Evolutionary conservation across 2,113 vertebrate species (phyloP).

Genomic region (Abramis brama): DNA sequence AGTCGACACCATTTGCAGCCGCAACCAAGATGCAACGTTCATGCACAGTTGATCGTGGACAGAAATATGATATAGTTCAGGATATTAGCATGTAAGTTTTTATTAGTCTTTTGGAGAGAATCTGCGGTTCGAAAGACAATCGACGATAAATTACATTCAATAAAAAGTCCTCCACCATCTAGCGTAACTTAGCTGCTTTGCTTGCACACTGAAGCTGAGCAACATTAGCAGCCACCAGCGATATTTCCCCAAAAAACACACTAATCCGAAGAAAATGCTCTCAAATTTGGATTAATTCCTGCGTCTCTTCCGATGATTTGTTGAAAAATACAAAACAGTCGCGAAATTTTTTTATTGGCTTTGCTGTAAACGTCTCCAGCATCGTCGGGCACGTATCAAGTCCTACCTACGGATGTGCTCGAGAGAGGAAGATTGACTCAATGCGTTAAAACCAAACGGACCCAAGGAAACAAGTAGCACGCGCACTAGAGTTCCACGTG

Average conservation of each 20-base stretch:
- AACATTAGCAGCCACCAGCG: conserved; percentile 2
- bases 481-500: conserved; percentile 35
- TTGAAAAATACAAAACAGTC: neutral
- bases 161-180: neutral
- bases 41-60: neutral
- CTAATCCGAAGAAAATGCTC: neutral
- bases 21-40: neutral
- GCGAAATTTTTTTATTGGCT: neutral
- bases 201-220: neutral
- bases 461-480: conserved; percentile 38
- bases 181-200: neutral
- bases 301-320: neutral
- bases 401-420: neutral
- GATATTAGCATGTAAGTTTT: neutral
- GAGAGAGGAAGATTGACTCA: neutral
- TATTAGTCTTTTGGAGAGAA: neutral
- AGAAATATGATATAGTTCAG: neutral
- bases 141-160: neutral
- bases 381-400: neutral
- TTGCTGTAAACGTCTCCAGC: neutral
- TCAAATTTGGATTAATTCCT: neutral
- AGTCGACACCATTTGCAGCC: neutral
- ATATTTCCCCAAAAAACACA: neutral
- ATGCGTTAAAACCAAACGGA: conserved; percentile 11
- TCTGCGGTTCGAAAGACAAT: neutral